These are phyloP conservation scores for Oconnorella tubifera DNA, from an alignment of 2,888 invertebrate species.

Conservation along the genomic window DNA sequence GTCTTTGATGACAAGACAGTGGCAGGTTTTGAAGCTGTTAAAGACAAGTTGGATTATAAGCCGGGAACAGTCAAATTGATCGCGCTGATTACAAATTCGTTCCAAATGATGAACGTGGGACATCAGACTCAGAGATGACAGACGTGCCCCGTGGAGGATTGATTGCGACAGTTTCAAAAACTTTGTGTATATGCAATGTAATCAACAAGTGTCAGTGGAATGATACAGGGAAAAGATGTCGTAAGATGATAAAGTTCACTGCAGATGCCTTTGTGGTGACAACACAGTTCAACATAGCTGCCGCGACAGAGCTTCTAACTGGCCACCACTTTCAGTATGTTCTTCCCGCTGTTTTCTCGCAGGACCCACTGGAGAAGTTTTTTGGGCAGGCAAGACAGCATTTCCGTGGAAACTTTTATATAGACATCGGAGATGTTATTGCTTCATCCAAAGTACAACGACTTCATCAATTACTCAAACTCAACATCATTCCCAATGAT, in stretches of 20 bases:
- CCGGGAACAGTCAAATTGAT: neutral
- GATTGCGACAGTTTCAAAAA: neutral
- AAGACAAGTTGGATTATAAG: neutral
- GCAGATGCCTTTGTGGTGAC: neutral
- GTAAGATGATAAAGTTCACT: neutral
- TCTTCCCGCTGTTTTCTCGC: slow-evolving; percentile 9
- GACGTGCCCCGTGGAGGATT: neutral
- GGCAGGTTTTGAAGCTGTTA: neutral
- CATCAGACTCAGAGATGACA: neutral
- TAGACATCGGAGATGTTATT: slow-evolving; percentile 6
- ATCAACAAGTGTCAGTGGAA: neutral
- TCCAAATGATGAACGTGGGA: slow-evolving; percentile 1
- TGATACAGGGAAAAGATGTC: neutral
- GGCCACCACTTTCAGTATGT: slow-evolving; percentile 1
- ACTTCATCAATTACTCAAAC: slow-evolving; percentile 10
- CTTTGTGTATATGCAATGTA: neutral
- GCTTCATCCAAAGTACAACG: slow-evolving; percentile 7
- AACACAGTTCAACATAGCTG: neutral
- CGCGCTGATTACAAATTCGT: neutral
- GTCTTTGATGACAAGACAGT: neutral
- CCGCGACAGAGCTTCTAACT: neutral
- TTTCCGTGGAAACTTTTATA: slow-evolving; percentile 7
- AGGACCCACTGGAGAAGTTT: slow-evolving; percentile 12
- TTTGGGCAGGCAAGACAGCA: slow-evolving; percentile 6
- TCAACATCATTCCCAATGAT: slow-evolving; percentile 6